Conservation (phyloP, 2,888 invertebrate species). For the Hydrotaea cyrtoneurina region DNA sequence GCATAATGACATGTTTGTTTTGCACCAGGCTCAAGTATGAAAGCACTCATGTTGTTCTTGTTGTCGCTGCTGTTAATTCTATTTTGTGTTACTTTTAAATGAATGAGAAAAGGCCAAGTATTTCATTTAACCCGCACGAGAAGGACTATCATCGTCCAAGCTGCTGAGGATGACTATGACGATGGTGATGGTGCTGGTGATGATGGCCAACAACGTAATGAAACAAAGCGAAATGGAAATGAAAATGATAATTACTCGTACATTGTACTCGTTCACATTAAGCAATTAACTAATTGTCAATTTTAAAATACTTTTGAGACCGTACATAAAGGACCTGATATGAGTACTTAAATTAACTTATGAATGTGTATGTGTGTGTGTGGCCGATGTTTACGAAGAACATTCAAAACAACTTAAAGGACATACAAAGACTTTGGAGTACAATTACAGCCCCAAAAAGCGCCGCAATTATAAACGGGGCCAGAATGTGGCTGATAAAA, state of each 20-base stretch:
- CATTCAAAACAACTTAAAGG: background rate
- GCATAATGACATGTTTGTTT: slow-evolving; percentile 56
- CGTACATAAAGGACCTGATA: slow-evolving; percentile 18
- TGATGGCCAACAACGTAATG: background rate
- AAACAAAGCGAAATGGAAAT: background rate
- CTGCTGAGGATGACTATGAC: background rate
- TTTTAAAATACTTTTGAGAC: slow-evolving; percentile 37
- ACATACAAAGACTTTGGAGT: slow-evolving; percentile 2
- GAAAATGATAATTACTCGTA: slow-evolving; percentile 1
- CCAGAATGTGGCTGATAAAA: background rate
- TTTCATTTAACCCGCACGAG: slow-evolving; percentile 21
- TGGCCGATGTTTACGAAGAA: background rate
- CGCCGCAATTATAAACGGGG: background rate
- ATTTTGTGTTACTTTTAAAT: slow-evolving; percentile 6
- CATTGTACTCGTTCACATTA: slow-evolving; percentile 22
- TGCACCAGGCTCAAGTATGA: slow-evolving; percentile 7
- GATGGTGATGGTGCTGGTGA: too few species aligned
- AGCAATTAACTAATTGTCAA: slow-evolving; percentile 58
- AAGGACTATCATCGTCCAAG: background rate
- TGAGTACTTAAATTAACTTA: slow-evolving; percentile 10
- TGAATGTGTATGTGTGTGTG: background rate
- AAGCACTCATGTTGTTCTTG: background rate
- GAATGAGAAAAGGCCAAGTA: background rate
- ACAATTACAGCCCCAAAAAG: background rate
- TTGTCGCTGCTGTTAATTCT: slow-evolving; percentile 17